A percentile compares a stretch with the other conserved stretches of the same genome.
These are phyloP conservation scores for Nyctalus aviator DNA, from an alignment of 2,797 vertebrate genomes.

Conservation along the genomic window DNA sequence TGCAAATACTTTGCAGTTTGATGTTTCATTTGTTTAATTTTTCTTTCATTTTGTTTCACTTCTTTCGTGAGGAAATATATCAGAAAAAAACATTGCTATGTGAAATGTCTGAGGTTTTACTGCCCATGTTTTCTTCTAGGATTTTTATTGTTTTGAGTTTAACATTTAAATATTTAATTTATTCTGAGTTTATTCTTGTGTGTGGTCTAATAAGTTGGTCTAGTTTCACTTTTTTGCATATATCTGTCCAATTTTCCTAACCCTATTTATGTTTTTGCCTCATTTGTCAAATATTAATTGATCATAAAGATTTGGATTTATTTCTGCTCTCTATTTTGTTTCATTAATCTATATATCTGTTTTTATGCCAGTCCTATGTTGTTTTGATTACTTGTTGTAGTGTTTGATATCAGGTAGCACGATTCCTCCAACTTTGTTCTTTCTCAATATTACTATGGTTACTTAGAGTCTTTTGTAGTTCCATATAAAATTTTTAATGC, in stretches of 20 bases:
- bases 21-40: background rate
- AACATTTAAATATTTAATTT: background rate
- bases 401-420: background rate
- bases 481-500: background rate
- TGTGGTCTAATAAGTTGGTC: background rate
- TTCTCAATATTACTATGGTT: background rate
- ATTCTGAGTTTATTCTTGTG: background rate
- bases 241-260: background rate
- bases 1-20: background rate
- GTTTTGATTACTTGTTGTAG: background rate
- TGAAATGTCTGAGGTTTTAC: background rate
- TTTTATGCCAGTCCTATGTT: background rate
- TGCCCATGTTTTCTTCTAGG: background rate
- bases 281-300: background rate
- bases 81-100: background rate
- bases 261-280: background rate
- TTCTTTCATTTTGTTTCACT: background rate
- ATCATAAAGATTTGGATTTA: background rate
- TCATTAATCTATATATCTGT: background rate
- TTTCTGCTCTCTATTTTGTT: background rate
- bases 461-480: background rate
- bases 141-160: background rate
- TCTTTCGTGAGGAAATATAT: background rate
- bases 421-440: background rate
- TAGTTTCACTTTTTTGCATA: background rate